Percentiles rank a stretch among this genome's conserved stretches.
Evolutionary conservation across 2,113 vertebrate species (phyloP).

Genomic region (Chaetops frenatus): DNA sequence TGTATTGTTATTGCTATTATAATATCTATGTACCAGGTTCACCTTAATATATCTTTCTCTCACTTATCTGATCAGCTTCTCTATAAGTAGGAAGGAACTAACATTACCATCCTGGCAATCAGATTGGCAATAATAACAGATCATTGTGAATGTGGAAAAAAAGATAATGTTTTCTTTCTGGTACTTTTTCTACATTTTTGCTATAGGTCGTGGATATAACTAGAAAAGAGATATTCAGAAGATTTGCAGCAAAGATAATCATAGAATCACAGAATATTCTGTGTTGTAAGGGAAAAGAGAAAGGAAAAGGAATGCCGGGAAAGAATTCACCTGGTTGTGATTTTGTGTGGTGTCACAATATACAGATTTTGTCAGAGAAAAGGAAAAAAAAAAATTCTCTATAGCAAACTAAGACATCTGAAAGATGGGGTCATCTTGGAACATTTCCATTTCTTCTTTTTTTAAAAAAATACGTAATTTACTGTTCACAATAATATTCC

Average conservation of each 20-base stretch:
- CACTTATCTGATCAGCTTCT: background rate
- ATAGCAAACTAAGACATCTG: background rate
- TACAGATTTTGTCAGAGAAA: background rate
- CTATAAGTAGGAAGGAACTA: background rate
- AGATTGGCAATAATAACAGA: background rate
- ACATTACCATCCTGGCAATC: background rate
- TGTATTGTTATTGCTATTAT: background rate
- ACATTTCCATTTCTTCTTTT: background rate
- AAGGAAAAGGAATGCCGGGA: background rate
- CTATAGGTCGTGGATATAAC: background rate
- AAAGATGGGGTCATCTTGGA: background rate
- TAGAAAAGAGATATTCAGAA: background rate
- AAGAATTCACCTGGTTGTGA: background rate
- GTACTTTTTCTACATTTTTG: background rate
- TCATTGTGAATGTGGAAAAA: background rate
- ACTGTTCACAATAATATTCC: background rate
- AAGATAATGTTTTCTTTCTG: background rate
- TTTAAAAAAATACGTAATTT: background rate
- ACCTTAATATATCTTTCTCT: background rate
- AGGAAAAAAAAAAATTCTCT: background rate
- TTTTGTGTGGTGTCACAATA: background rate
- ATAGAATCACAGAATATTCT: background rate
- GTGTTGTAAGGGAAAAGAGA: background rate
- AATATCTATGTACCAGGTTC: background rate
- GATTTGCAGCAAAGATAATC: background rate